A percentile compares a stretch with the other conserved stretches of the same genome.
Conservation (phyloP, 2,113 vertebrate species). For the Prunella himalayana region DNA sequence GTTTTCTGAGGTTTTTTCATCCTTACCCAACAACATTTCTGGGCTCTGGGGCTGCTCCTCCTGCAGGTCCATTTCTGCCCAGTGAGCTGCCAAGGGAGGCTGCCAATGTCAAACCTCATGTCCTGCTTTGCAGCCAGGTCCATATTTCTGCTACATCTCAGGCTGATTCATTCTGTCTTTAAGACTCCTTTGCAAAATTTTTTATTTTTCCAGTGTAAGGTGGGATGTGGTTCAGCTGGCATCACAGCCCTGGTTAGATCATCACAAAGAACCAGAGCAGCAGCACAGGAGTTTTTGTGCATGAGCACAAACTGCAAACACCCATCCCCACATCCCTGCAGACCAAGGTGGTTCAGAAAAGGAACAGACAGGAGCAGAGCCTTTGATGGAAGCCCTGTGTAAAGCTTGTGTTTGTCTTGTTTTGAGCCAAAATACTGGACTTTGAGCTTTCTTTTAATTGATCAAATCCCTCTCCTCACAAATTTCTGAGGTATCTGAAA, state of each 20-base stretch:
- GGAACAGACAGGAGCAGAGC: neutral
- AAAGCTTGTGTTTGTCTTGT: neutral
- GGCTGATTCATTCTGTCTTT: neutral
- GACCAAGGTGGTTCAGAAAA: neutral
- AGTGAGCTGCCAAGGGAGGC: neutral
- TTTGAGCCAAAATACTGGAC: neutral
- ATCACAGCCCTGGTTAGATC: neutral
- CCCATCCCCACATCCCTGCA: neutral
- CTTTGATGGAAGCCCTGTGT: neutral
- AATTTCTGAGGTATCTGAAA: neutral
- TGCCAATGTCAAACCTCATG: rapidly evolving
- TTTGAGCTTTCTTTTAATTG: neutral
- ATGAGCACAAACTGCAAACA: neutral
- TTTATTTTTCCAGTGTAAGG: neutral
- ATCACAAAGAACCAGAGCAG: neutral
- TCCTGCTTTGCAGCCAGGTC: neutral
- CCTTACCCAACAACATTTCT: neutral
- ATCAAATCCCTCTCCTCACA: neutral
- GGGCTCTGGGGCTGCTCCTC: neutral
- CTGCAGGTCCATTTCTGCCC: neutral
- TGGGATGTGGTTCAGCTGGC: neutral
- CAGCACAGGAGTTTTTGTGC: neutral
- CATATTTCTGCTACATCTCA: neutral
- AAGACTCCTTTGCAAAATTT: neutral
- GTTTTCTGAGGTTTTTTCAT: neutral